Evolutionary conservation across 2,113 vertebrate genomes (phyloP), one percentile per base, ranked within the genome.

Genomic region (Tachysurus fulvidraco): DNA sequence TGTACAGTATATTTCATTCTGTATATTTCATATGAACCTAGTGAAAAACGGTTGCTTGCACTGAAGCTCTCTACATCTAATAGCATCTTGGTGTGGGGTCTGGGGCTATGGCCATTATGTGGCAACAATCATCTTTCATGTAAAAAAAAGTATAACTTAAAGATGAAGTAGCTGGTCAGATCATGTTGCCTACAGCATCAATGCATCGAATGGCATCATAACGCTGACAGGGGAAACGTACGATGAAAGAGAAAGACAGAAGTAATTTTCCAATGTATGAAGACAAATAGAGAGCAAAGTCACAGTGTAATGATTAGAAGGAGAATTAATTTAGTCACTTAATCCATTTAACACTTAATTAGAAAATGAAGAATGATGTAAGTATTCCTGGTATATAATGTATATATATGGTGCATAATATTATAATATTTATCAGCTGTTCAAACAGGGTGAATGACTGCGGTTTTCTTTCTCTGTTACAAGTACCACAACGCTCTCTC

Each of bases 151-250:
- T 81, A 41, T 28, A 59, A 50, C 36, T 36, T 4, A 17, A 41
- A 62, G 85, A 78, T 64, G 23, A 54, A 86, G 6, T 64, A 25
- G 17, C 57, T 86, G 54, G 76, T 55, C 74, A 86, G 55, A 52
- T 65, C 50, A 44, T 78, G 52, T 71, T 30, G 76, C 85, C 85
- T 54, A 44, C 28, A 86, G 77, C n/a, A 17, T 55, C 76, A 54
- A 0, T 36, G 50, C 62, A n/a, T 50, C 57, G 60, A 50, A 80
- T 52, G 62, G 46, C 73, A 85, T 65, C 44, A 25, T 50, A 25
- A 7, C 23, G 25, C 71, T 76, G 71, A 14, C 73, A 52, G 12
- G 14, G 23, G 19, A 76, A 52, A 76, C 73, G 14, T 76, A 23
- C 9, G 50, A 78, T 79, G n/a, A 36, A 25, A 36, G 14, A 76